Conservation (phyloP, 1,140 invertebrate genomes). For the Drosophila eugracilis region DNA sequence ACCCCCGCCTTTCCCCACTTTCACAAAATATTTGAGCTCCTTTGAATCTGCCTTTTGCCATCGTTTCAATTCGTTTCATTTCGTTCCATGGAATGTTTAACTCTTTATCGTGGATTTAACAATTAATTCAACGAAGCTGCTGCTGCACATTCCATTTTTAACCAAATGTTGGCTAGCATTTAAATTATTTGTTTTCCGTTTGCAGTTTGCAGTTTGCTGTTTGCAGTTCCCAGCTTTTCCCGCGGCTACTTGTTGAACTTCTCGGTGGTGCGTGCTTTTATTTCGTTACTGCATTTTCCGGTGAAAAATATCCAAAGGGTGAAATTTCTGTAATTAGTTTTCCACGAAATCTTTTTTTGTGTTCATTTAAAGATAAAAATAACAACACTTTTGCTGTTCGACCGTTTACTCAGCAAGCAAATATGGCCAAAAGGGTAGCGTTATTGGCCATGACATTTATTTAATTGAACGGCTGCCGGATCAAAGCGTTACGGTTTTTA, state of each 20-base stretch:
- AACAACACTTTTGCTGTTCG: background rate
- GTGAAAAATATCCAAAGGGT: background rate
- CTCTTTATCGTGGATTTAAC: constrained; percentile 48
- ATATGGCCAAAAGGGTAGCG: constrained; percentile 16
- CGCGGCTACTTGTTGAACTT: constrained; percentile 27
- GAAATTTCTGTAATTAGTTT: constrained; percentile 35
- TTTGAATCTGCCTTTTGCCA: constrained; percentile 25
- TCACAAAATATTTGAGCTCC: constrained; percentile 26
- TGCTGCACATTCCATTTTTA: constrained; percentile 31
- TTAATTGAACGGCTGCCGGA: constrained; percentile 40
- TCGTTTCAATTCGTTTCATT: constrained; percentile 19
- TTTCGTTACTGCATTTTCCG: constrained; percentile 12
- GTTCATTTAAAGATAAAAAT: constrained; percentile 2
- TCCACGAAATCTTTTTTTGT: background rate
- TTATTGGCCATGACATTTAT: constrained; percentile 47
- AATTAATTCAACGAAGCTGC: constrained; percentile 37
- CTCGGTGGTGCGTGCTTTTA: background rate
- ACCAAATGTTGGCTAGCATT: constrained; percentile 33
- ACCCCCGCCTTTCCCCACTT: background rate
- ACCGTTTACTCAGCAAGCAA: constrained; percentile 2
- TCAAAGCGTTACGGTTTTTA: constrained; percentile 10
- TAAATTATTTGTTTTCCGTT: constrained; percentile 28
- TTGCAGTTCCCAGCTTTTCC: background rate
- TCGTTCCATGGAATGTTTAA: constrained; percentile 15
- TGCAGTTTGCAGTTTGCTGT: no score